A percentile compares a stretch with the other conserved stretches of the same genome.
phyloP scores from a whole-genome alignment of 2,888 invertebrate species.

The Polyommatus icarus region DNA sequence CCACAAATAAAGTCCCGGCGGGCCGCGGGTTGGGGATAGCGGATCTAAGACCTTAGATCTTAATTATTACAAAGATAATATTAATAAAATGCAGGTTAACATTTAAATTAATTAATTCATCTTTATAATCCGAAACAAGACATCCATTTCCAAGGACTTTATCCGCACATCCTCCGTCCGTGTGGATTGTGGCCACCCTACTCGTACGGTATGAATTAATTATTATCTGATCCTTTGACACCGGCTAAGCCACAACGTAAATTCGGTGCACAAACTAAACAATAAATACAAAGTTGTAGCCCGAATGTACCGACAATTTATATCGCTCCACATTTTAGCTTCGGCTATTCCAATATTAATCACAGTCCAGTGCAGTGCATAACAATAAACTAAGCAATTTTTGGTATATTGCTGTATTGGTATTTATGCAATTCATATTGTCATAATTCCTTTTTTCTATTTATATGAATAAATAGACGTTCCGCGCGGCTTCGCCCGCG shows the following conservation, averaged over 20 bases:
- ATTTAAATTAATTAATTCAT: no score
- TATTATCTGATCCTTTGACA: constrained; percentile 33
- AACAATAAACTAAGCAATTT: neutral
- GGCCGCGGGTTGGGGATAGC: no score
- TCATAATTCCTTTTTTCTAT: no score
- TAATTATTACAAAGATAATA: no score
- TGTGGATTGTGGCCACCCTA: no score
- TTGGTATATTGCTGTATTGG: neutral
- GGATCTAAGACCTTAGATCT: no score
- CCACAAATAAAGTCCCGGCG: no score
- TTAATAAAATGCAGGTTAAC: no score
- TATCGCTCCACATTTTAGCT: neutral
- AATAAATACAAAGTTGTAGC: constrained; percentile 24
- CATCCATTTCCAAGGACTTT: neutral
- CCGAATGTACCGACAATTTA: constrained; percentile 15
- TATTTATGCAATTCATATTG: neutral
- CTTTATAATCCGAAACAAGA: no score
- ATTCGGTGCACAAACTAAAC: constrained; percentile 28
- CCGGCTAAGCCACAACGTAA: constrained; percentile 23
- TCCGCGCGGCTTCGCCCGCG: no score
- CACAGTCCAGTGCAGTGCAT: neutral
- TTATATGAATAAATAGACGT: no score
- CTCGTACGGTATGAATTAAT: constrained; percentile 34
- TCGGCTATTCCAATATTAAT: neutral
- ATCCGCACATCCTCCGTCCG: neutral